A percentile compares a stretch with the other conserved stretches of the same genome.
phyloP scores from a whole-genome alignment of 2,797 vertebrate species.

The Dermochelys coriacea region DNA sequence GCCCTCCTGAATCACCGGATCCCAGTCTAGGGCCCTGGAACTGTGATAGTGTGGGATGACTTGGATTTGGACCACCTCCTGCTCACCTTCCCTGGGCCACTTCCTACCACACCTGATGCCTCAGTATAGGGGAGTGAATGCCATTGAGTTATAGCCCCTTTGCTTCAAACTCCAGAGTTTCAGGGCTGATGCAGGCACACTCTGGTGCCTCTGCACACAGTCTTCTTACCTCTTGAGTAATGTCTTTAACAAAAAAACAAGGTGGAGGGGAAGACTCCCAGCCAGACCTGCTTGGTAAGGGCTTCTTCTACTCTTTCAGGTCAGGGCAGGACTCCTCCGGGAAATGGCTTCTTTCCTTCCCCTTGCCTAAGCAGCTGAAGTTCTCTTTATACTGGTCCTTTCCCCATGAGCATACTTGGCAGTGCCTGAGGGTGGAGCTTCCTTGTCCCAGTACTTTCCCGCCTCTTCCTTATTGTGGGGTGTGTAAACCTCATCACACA shows the following conservation, averaged over 20 bases:
- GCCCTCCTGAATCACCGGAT: too few species aligned
- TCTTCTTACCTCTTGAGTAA: neutral
- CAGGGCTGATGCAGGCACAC: neutral
- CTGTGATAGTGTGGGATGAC: neutral
- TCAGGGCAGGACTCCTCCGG: neutral
- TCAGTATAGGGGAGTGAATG: neutral
- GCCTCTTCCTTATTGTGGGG: neutral
- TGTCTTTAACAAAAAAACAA: neutral
- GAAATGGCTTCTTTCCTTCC: neutral
- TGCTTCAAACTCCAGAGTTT: neutral
- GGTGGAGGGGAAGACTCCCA: neutral
- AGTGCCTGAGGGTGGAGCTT: neutral
- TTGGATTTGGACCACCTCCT: neutral
- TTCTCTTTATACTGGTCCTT: neutral
- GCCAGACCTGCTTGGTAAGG: neutral
- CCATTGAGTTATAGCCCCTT: neutral
- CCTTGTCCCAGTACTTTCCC: neutral
- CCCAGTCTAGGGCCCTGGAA: neutral
- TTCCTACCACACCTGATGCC: neutral
- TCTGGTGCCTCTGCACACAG: neutral
- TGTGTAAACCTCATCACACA: neutral
- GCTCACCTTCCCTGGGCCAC: neutral
- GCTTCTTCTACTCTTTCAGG: neutral
- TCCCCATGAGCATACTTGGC: neutral
- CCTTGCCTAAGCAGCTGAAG: neutral